These are phyloP conservation scores for Papilio elwesi DNA, from an alignment of 2,888 invertebrate genomes.

Conservation along the genomic window DNA sequence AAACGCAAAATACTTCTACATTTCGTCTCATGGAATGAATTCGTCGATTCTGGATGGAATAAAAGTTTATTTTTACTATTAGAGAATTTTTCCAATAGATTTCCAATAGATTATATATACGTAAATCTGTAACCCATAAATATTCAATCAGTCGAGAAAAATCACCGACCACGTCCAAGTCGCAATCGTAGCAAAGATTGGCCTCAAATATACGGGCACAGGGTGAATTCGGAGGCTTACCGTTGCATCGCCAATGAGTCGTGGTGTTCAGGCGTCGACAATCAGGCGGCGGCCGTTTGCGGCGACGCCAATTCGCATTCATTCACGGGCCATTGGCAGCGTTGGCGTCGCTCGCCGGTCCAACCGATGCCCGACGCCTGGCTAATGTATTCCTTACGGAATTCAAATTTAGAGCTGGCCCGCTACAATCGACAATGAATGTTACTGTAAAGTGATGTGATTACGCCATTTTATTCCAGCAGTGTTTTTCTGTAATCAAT, in stretches of 20 bases:
- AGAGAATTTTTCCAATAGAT: too few relatives aligned
- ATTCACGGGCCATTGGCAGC: conserved; percentile 69
- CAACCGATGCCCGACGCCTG: conserved; percentile 45
- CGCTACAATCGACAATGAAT: conserved; percentile 31
- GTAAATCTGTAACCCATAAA: conserved; percentile 15
- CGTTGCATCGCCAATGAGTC: conserved; percentile 74
- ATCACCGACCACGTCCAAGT: conserved; percentile 50
- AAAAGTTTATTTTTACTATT: not conserved
- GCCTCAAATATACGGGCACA: conserved; percentile 58
- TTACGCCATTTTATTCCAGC: not conserved
- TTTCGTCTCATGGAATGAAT: too few relatives aligned
- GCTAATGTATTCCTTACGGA: conserved; percentile 61
- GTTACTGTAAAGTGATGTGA: conserved; percentile 9
- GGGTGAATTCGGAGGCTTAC: conserved; percentile 65
- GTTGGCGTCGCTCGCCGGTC: conserved; percentile 56
- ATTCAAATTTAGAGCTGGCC: conserved; percentile 68
- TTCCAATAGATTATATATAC: not conserved
- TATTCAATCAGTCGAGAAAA: conserved; percentile 42
- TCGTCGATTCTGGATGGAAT: not conserved
- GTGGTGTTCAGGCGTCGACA: conserved; percentile 66
- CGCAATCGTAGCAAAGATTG: conserved; percentile 55
- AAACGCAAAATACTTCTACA: too few relatives aligned
- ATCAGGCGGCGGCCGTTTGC: conserved; percentile 75
- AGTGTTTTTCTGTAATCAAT: not conserved
- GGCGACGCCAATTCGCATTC: conserved; percentile 76